Evolutionary conservation across 2,113 vertebrate species (phyloP), one percentile per base, ranked within the genome.

Genomic region (Recurvirostra avosetta): DNA sequence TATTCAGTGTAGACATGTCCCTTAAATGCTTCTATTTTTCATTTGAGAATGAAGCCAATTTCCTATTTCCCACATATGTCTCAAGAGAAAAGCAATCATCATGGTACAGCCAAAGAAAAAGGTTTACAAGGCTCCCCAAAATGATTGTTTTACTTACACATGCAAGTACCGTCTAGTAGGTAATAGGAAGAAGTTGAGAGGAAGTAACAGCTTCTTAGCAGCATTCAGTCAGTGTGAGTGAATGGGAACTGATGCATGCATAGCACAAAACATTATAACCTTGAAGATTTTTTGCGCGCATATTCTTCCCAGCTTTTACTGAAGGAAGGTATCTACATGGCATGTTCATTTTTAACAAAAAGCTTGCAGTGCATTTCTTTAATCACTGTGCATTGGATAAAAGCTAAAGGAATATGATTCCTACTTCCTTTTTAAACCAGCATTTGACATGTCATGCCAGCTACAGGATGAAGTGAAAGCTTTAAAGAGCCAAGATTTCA

Each of bases 11-110:
- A 86, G 71, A 74, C 13, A 59, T 34, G 17, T 43, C 40, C n/a
- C 66, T 96, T 90, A 96, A 82, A 84, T 81, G 8, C 11, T 82
- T 86, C 36, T 77, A 49, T 36, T 97, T 96, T 96, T 83, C 77
- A 94, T 63, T 74, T 61, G 36, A 93, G 9, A 91, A 72, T 41
- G 8, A 96, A 95, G 52, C 29, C 9, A 88, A 63, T 90, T 93
- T 92, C 41, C 58, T 76, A 49, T 50, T 94, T 86, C 47, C 15
- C 23, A 87, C 16, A 29, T 80, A 93, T 13, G 6, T 26, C 72
- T 75, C n/a, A 82, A 92, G 66, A 94, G 21, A 93, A 73, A 94
- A 94, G 23, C 74, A 59, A 59, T 75, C 7, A 59, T 30, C 41
- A 76, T 17, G 2, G 23, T 29, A 41, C 18, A 72, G n/a, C 12